A percentile compares a stretch with the other conserved stretches of the same genome.
Evolutionary conservation across 1,140 invertebrate species (phyloP).

Genomic region (Sminthurides bifidus): DNA sequence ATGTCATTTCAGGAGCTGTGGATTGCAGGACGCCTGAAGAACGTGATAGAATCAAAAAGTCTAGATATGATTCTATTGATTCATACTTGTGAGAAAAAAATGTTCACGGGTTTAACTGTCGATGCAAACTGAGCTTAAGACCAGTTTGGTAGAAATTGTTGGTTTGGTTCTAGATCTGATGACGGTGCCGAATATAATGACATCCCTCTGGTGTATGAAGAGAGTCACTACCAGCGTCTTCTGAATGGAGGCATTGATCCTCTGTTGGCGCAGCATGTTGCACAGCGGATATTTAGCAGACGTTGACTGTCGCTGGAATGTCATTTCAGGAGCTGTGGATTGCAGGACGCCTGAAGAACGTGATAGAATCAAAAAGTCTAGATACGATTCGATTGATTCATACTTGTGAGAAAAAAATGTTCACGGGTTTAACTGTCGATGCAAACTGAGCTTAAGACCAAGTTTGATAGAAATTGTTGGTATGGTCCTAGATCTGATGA

Average conservation of each 20-base stretch:
- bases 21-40: slow-evolving; percentile 94
- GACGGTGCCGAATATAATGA: slow-evolving; percentile 61
- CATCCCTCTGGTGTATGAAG: slow-evolving; percentile 74
- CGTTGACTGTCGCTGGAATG: slow-evolving; percentile 92
- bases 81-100: slow-evolving; percentile 62
- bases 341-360: slow-evolving; percentile 89
- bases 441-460: neutral
- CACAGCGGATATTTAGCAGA: slow-evolving; percentile 93
- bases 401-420: slow-evolving; percentile 54
- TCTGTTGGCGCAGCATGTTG: slow-evolving; percentile 82
- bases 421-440: slow-evolving; percentile 8
- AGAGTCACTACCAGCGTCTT: slow-evolving; percentile 67
- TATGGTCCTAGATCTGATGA: slow-evolving; percentile 18
- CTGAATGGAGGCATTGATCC: slow-evolving; percentile 78
- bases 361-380: slow-evolving; percentile 84
- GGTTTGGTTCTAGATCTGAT: slow-evolving; percentile 15
- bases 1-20: slow-evolving; percentile 84
- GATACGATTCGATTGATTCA: slow-evolving; percentile 95
- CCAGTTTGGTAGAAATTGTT: neutral
- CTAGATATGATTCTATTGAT: slow-evolving; percentile 94
- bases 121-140: slow-evolving; percentile 1
- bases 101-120: slow-evolving; percentile 3
- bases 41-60: slow-evolving; percentile 84
- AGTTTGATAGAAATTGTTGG: neutral
- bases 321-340: slow-evolving; percentile 89